phyloP scores from a whole-genome alignment of 1,140 invertebrate genomes.

The Cyrtorhinus lividipennis region DNA sequence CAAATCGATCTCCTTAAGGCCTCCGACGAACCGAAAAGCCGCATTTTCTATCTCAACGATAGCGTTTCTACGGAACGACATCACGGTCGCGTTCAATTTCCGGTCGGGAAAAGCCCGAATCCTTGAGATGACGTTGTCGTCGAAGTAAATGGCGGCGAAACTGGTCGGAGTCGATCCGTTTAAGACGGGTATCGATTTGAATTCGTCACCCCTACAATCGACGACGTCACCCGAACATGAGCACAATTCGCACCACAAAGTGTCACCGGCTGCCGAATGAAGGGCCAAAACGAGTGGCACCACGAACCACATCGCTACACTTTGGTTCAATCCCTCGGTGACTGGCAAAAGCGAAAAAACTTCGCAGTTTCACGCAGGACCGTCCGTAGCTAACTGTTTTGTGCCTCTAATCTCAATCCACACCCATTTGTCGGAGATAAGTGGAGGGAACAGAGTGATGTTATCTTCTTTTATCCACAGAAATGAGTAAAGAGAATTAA shows the following conservation, averaged over 20 bases:
- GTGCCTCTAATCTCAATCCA: too few species aligned
- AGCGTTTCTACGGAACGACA: constrained; percentile 32
- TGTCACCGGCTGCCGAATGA: background rate
- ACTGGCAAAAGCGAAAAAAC: too few species aligned
- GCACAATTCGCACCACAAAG: background rate
- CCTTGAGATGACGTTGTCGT: background rate
- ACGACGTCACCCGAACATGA: background rate
- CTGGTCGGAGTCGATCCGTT: background rate
- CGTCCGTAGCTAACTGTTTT: too few species aligned
- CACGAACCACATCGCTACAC: background rate
- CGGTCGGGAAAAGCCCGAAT: background rate
- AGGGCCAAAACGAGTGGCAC: background rate
- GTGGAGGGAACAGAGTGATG: too few species aligned
- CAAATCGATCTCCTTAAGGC: constrained; percentile 45
- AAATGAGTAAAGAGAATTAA: too few species aligned
- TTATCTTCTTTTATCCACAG: too few species aligned
- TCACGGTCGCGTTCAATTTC: background rate
- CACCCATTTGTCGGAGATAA: too few species aligned
- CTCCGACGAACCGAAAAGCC: constrained; percentile 44
- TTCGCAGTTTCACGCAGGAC: too few species aligned
- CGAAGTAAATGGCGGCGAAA: background rate
- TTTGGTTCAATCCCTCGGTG: too few species aligned
- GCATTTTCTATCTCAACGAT: constrained; percentile 40
- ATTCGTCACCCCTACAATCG: background rate
- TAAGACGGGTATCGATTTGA: background rate